phyloP scores from a whole-genome alignment of 1,140 invertebrate genomes.

The Orussus abietinus region DNA sequence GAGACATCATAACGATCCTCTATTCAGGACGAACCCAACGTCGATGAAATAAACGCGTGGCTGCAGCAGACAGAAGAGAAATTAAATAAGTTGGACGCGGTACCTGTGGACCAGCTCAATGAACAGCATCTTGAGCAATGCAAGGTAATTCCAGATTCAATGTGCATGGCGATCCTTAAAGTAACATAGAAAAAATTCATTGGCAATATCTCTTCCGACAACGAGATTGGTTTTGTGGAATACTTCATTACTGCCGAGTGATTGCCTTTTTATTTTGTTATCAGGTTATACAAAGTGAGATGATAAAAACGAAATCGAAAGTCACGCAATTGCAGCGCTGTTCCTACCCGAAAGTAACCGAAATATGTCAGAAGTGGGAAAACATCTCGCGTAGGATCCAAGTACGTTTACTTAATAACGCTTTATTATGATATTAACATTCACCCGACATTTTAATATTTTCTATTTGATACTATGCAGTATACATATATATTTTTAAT shows the following conservation, averaged over 20 bases:
- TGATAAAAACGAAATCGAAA: slow-evolving; percentile 45
- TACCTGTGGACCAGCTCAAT: slow-evolving; percentile 40
- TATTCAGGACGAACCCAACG: slow-evolving; percentile 44
- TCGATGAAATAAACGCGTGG: slow-evolving; percentile 54
- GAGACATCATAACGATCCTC: slow-evolving; percentile 2
- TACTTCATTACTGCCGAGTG: too few species aligned
- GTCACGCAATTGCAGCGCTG: slow-evolving; percentile 44
- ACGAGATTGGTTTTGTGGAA: too few species aligned
- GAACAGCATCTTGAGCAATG: slow-evolving; percentile 52
- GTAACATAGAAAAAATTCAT: too few species aligned
- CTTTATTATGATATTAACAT: slow-evolving; percentile 6
- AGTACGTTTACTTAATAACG: slow-evolving; percentile 28
- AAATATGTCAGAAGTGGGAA: slow-evolving; percentile 47
- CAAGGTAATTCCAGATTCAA: slow-evolving; percentile 36
- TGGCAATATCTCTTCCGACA: too few species aligned
- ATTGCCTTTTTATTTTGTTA: slow-evolving; percentile 17
- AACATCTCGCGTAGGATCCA: slow-evolving; percentile 43
- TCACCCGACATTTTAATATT: slow-evolving; percentile 1
- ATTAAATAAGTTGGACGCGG: slow-evolving; percentile 40
- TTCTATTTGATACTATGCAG: slow-evolving; percentile 6
- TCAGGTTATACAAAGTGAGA: slow-evolving; percentile 46
- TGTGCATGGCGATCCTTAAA: too few species aligned
- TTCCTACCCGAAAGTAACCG: slow-evolving; percentile 46
- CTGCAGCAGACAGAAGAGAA: slow-evolving; percentile 50
- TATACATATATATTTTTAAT: slow-evolving; percentile 14